Evolutionary conservation across 23 tunicate genomes (phyloP).

Genomic region (Trididemnum miniatum): DNA sequence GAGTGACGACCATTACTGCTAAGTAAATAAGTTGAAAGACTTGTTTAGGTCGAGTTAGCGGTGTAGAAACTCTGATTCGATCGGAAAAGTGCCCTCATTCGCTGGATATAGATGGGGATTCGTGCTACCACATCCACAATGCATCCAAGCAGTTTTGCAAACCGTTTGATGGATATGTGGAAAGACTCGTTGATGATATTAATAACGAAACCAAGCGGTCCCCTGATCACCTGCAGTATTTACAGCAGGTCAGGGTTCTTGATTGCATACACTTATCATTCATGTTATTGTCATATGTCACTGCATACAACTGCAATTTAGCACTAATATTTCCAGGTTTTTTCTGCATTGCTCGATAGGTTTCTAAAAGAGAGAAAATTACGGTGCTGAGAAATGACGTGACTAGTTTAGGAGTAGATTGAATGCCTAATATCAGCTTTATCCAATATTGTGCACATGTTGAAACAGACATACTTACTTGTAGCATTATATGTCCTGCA

Average conservation of each 20-base stretch:
- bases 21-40: background rate
- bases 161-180: background rate
- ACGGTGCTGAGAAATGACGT: background rate
- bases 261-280: background rate
- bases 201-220: background rate
- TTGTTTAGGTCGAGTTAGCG: background rate
- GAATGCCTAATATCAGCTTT: background rate
- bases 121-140: constrained; percentile 3
- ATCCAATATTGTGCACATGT: background rate
- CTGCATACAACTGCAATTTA: background rate
- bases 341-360: too few species aligned
- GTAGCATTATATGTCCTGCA: background rate
- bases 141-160: constrained; percentile 18
- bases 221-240: background rate
- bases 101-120: constrained; percentile 10
- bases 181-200: background rate
- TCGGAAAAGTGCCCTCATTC: background rate
- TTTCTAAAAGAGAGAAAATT: too few species aligned
- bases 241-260: background rate
- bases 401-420: background rate
- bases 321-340: background rate
- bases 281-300: background rate
- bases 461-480: background rate
- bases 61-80: constrained; percentile 11
- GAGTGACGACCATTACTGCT: background rate